Evolutionary conservation across 1,140 invertebrate species (phyloP).

Genomic region (Camponotus floridanus): DNA sequence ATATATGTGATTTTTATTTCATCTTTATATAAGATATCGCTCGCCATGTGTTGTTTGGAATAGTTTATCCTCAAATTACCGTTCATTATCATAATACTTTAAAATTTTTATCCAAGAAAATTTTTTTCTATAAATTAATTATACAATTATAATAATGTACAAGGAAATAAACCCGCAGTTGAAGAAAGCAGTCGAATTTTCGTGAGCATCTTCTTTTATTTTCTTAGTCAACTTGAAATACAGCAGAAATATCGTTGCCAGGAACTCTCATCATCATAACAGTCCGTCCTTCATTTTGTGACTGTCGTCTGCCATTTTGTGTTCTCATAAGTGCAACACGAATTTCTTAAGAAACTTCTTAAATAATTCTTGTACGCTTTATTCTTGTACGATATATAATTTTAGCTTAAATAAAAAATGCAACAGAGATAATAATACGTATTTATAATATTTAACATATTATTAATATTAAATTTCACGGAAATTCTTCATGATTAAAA

Average conservation of each 20-base stretch:
- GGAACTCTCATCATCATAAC: not conserved
- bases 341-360: not conserved
- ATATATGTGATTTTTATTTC: conserved; percentile 22
- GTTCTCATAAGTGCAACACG: conserved; percentile 12
- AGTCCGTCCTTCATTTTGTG: conserved; percentile 75
- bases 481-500: not conserved
- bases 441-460: not conserved
- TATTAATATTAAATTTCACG: conserved; percentile 8
- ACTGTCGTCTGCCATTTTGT: conserved; percentile 76
- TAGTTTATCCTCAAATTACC: conserved; percentile 48
- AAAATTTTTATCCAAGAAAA: not conserved
- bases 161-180: not conserved
- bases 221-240: not conserved
- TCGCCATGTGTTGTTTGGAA: conserved; percentile 79
- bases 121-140: not conserved
- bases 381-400: not conserved
- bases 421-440: not conserved
- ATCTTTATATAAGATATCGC: conserved; percentile 14
- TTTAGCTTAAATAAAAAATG: not conserved
- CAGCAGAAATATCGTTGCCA: not conserved
- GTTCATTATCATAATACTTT: not conserved
- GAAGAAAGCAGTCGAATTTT: conserved; percentile 14
- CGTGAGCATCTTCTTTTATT: not conserved
- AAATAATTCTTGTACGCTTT: not conserved
- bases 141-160: not conserved